phyloP scores from a whole-genome alignment of 30 jellyfish, hydroid and myxozoan genomes.

The Hydractinia symbiolongicarpus region DNA sequence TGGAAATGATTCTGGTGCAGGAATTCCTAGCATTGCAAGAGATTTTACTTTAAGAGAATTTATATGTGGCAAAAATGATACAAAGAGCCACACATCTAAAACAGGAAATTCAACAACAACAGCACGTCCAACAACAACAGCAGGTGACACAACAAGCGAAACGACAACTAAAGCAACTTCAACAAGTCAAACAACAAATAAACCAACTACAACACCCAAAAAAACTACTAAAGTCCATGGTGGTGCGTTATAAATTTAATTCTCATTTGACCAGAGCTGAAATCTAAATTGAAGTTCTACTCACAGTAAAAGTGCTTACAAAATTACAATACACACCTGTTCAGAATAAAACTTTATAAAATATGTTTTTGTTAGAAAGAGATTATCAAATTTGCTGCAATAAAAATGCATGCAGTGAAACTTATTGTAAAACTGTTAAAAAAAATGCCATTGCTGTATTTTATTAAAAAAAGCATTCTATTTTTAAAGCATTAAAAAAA shows the following conservation, averaged over 20 bases:
- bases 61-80: no score
- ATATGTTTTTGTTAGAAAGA: background rate
- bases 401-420: no score
- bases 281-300: no score
- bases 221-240: background rate
- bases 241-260: background rate
- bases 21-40: no score
- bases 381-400: no score
- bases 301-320: background rate
- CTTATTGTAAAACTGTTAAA: no score
- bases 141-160: background rate
- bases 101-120: background rate
- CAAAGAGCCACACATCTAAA: background rate
- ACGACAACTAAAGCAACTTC: conserved; percentile 14
- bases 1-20: no score
- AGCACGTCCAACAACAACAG: conserved; percentile 1
- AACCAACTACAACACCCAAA: background rate
- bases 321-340: no score
- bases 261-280: background rate
- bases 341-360: background rate
- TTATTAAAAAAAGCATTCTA: no score
- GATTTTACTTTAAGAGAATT: no score
- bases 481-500: no score
- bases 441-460: no score
- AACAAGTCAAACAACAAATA: background rate